A percentile compares a stretch with the other conserved stretches of the same genome.
These are phyloP conservation scores for Zapus hudsonius DNA, from an alignment of 2,113 vertebrate species.

Conservation along the genomic window DNA sequence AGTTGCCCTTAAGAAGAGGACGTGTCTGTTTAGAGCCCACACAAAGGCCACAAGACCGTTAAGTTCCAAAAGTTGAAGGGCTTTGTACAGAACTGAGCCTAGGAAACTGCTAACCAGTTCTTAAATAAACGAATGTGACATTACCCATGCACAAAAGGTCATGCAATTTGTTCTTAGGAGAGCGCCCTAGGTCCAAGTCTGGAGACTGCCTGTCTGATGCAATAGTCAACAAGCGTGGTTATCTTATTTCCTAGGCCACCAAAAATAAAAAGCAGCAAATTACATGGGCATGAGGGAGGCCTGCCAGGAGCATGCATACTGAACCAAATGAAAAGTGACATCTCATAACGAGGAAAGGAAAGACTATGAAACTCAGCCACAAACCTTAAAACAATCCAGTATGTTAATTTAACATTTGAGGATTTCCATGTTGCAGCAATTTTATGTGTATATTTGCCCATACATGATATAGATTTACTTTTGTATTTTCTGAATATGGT, in stretches of 20 bases:
- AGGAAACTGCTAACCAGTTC: slow-evolving; percentile 45
- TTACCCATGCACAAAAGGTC: slow-evolving; percentile 47
- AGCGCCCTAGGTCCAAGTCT: slow-evolving; percentile 31
- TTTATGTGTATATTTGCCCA: neutral
- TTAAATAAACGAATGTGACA: slow-evolving; percentile 59
- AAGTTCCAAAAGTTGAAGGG: neutral
- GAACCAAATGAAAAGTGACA: slow-evolving; percentile 51
- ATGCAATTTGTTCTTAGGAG: slow-evolving; percentile 1
- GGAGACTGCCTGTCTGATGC: slow-evolving; percentile 32
- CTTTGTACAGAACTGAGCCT: slow-evolving; percentile 9
- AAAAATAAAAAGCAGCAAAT: slow-evolving; percentile 63
- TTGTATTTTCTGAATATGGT: neutral
- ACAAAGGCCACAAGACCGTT: neutral
- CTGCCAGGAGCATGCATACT: slow-evolving; percentile 11
- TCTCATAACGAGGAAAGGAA: neutral
- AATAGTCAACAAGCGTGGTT: slow-evolving; percentile 36
- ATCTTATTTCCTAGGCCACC: slow-evolving; percentile 62
- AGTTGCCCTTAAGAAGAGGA: neutral
- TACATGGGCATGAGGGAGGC: neutral
- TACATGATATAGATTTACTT: neutral
- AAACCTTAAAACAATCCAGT: neutral
- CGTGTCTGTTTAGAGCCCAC: neutral
- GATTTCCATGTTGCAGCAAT: neutral
- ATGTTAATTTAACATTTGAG: slow-evolving; percentile 52
- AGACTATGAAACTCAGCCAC: slow-evolving; percentile 19